Base-by-base conservation (phyloP, 2,113 vertebrate genomes). In the Strix uralensis region DNA sequence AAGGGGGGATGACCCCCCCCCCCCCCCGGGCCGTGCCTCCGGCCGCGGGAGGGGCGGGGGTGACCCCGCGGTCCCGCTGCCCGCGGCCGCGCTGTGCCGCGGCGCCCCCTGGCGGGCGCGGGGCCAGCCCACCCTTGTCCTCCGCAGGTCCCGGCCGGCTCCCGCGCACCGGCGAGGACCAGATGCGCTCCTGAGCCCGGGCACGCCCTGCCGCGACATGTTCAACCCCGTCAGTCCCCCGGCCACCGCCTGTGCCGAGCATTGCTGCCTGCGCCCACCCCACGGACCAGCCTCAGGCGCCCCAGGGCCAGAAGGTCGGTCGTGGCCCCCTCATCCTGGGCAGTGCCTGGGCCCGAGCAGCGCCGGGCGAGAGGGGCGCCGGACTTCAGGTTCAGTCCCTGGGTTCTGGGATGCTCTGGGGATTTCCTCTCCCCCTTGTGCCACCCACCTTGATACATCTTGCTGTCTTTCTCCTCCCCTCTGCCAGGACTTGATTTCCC, bases 251-350 rank as follows among this genome's bases (percentile, higher is more conserved):
- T 98, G 98, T 92, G 98, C 98, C 44, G 98, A 99, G 93, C 98
- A 98, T 90, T 98, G 99, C 92, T 99, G 99, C 85, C 98, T 99
- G 98, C 98, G 98, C 62, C 98, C 99, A 0, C 98, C 98, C 25
- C 98, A 98, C 44, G 98, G 96, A 27, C 63, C 97, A 11, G 93
- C 94, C 13, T 49, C 91, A 2, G 36, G 92, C 18, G 88, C 62
- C 78, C 63, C 93, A 32, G 97, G 95, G 65, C 95, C 95, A 14
- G 98, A 96, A 98, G 98, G 98, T 98, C 18, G 95, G 98, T 98
- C 20, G 7, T 14, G 44, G 19, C 17, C 61, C 54, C 30, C 58
- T 23, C 7, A 3, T 32, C 30, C 73, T 17, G 72, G 30, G 5
- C 44, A 5, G 29, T 13, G 55, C 23, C 23, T 9, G 57, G 49